Conservation (phyloP, 1,140 invertebrate genomes). For the Idris sp. region DNA sequence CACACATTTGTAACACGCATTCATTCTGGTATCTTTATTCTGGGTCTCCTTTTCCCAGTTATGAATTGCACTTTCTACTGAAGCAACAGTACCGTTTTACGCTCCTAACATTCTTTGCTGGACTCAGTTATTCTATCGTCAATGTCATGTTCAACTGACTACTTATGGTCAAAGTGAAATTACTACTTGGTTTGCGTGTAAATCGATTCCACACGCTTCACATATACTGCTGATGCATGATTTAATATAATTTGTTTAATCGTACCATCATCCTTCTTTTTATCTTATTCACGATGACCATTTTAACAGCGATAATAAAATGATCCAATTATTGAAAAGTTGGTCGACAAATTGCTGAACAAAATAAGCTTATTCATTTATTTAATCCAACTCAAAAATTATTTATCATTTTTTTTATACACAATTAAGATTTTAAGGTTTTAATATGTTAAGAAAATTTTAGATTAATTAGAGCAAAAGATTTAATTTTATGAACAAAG, state of each 20-base stretch:
- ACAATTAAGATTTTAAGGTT: too few species aligned
- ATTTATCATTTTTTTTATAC: too few species aligned
- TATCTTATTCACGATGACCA: too few species aligned
- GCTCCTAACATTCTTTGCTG: constrained; percentile 45
- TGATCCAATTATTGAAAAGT: too few species aligned
- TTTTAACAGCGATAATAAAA: too few species aligned
- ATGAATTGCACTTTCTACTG: constrained; percentile 59
- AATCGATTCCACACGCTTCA: constrained; percentile 41
- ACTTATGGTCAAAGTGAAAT: constrained; percentile 59
- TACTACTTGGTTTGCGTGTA: constrained; percentile 45
- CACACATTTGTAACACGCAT: constrained; percentile 44
- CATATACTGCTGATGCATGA: constrained; percentile 24
- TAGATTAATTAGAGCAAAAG: too few species aligned
- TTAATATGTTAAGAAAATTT: too few species aligned
- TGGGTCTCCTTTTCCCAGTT: constrained; percentile 44
- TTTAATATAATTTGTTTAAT: constrained; percentile 37
- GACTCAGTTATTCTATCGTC: constrained; percentile 52
- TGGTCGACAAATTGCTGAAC: too few species aligned
- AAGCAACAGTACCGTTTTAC: constrained; percentile 46
- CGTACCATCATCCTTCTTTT: constrained; percentile 5
- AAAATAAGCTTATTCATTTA: too few species aligned
- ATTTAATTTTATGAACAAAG: too few species aligned
- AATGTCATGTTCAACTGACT: constrained; percentile 54
- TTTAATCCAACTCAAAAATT: too few species aligned
- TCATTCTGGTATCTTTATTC: constrained; percentile 45